Base-by-base conservation (phyloP, 1,140 invertebrate genomes). In the Apis laboriosa region DNA sequence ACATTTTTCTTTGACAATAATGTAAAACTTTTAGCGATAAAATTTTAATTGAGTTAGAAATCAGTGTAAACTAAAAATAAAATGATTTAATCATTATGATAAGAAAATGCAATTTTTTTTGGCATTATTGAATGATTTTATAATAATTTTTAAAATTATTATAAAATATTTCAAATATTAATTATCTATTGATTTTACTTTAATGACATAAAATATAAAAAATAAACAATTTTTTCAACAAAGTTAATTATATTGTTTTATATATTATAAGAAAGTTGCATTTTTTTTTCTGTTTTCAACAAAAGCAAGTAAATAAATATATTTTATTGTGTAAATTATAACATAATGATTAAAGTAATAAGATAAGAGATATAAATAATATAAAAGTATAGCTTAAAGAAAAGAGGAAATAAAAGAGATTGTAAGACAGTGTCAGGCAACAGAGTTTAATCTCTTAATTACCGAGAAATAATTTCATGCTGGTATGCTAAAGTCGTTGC, bases 381-480 rank as follows among this genome's bases (percentile, higher is more conserved):
- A 75, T 75, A 43, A 12, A 76, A 24, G 15, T 13, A 51, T 9
- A 53, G 21, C 51, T 34, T 28, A 5, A 61, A 7, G 2, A 67
- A 13, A 5, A 51, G 19, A 15, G 21, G 24, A 51, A 43, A 12
- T 24, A 2, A 34, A 67, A 34, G 34, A 11, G 51, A 53, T 49
- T 58, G 72, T 43, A 58, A 63, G 58, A 75, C 77, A 86, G 87
- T 88, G 88, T 91, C 88, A 91, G 88, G 84, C 90, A 92, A 92
- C 89, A 89, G 86, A 73, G 83, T 91, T 92, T 92, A 92, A 93
- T 92, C 92, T 92, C 92, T 93, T 93, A 93, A 93, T 93, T 93
- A 92, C 90, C 79, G 56, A 72, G 68, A 81, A 84, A 89, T 89
- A 90, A 85, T 86, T 86, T 87, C 84, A 43, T 56, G 64, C 85